Evolutionary conservation across 2,113 vertebrate genomes (phyloP).

Genomic region (Synchiropus splendidus): DNA sequence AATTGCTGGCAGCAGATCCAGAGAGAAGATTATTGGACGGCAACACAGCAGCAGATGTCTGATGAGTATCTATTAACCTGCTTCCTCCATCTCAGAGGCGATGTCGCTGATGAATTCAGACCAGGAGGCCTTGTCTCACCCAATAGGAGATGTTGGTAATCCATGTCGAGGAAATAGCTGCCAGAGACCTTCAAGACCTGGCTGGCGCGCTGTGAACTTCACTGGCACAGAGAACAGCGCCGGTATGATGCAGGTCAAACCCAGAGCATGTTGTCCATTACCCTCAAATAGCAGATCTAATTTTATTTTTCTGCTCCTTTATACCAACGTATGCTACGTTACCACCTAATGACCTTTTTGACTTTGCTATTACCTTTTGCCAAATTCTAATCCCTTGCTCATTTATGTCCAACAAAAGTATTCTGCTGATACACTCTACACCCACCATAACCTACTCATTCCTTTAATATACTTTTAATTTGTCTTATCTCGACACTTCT

Average conservation of each 20-base stretch:
- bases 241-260: constrained; percentile 38
- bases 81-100: constrained; percentile 66
- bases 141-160: constrained; percentile 70
- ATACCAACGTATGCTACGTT: too few species aligned
- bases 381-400: too few species aligned
- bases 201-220: constrained; percentile 49
- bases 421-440: not conserved
- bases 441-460: too few species aligned
- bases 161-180: constrained; percentile 59
- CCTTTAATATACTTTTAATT: too few species aligned
- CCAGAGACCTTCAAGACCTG: constrained; percentile 51
- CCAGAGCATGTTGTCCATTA: constrained; percentile 31
- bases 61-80: constrained; percentile 79
- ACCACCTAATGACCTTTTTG: too few species aligned
- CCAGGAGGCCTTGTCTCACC: constrained; percentile 68
- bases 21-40: constrained; percentile 72
- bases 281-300: constrained; percentile 14
- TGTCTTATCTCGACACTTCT: too few species aligned
- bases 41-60: constrained; percentile 73
- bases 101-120: constrained; percentile 67
- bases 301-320: constrained; percentile 5
- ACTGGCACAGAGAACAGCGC: constrained; percentile 52
- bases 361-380: too few species aligned
- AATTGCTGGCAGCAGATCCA: constrained; percentile 71
- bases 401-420: too few species aligned